Conservation (phyloP, 1,140 invertebrate species). For the Neodiprion fabricii region DNA sequence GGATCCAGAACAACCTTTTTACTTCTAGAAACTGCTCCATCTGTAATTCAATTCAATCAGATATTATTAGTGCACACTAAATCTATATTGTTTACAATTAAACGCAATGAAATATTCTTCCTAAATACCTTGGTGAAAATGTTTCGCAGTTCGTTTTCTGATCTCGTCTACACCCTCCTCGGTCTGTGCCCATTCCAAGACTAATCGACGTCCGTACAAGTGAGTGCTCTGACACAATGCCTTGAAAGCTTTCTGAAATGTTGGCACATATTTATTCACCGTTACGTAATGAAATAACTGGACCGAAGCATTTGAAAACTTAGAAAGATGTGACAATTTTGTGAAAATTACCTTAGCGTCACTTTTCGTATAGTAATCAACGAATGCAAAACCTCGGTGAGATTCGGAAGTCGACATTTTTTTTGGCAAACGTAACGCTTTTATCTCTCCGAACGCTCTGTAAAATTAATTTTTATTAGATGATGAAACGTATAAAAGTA, state of each 20-base stretch:
- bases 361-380: slow-evolving; percentile 87
- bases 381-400: slow-evolving; percentile 96
- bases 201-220: slow-evolving; percentile 93
- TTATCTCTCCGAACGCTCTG: slow-evolving; percentile 94
- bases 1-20: slow-evolving; percentile 42
- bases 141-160: slow-evolving; percentile 84
- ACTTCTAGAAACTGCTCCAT: slow-evolving; percentile 32
- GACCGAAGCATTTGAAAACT: slow-evolving; percentile 17
- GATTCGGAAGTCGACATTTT: slow-evolving; percentile 82
- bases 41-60: slow-evolving; percentile 31
- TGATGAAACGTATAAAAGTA: slow-evolving; percentile 20
- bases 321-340: slow-evolving; percentile 10
- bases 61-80: background rate
- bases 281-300: slow-evolving; percentile 23
- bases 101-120: background rate
- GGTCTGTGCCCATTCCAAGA: slow-evolving; percentile 95
- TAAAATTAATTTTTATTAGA: slow-evolving; percentile 38
- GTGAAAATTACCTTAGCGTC: slow-evolving; percentile 84
- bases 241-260: slow-evolving; percentile 85
- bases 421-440: slow-evolving; percentile 88
- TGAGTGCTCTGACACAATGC: slow-evolving; percentile 94
- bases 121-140: slow-evolving; percentile 63
- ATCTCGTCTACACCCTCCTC: slow-evolving; percentile 81
- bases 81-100: background rate
- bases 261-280: slow-evolving; percentile 14